phyloP scores from a whole-genome alignment of 92 coral and sea anemone species.

The Epizoanthus illoricatus region DNA sequence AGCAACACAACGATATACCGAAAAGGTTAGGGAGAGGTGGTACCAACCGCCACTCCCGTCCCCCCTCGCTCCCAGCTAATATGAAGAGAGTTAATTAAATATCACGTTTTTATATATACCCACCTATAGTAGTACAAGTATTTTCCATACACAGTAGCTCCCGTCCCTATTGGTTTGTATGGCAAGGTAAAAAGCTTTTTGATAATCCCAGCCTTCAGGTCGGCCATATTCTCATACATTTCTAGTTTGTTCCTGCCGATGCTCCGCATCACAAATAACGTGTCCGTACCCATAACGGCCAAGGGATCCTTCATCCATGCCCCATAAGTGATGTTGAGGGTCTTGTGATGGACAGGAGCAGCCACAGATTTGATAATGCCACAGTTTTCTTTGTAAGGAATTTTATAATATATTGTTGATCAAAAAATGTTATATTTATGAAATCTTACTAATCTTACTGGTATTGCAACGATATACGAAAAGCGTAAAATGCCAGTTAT shows the following conservation, averaged over 20 bases:
- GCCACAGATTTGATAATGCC: neutral
- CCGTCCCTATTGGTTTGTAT: slow-evolving; percentile 21
- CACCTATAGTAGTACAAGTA: slow-evolving; percentile 35
- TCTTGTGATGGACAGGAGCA: neutral
- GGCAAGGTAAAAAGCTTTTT: slow-evolving; percentile 6
- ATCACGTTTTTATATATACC: too few species aligned
- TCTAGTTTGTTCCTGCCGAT: neutral
- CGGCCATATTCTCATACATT: slow-evolving; percentile 7
- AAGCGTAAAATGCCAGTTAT: too few species aligned
- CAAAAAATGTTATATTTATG: too few species aligned
- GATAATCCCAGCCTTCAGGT: slow-evolving; percentile 12
- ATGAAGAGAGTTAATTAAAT: too few species aligned
- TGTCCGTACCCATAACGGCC: slow-evolving; percentile 10
- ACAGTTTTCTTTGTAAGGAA: too few species aligned
- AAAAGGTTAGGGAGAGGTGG: too few species aligned
- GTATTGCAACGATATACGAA: too few species aligned
- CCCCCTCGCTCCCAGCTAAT: too few species aligned
- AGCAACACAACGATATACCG: too few species aligned
- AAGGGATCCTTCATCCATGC: slow-evolving; percentile 40
- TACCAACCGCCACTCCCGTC: too few species aligned
- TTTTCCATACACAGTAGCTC: slow-evolving; percentile 23
- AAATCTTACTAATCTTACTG: too few species aligned
- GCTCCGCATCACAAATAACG: neutral
- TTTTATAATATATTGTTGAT: too few species aligned
- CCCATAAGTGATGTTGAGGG: neutral